Percentiles rank a stretch among this genome's conserved stretches.
These are phyloP conservation scores for Gymnosoma rotundatum DNA, from an alignment of 2,888 invertebrate genomes.

Conservation along the genomic window DNA sequence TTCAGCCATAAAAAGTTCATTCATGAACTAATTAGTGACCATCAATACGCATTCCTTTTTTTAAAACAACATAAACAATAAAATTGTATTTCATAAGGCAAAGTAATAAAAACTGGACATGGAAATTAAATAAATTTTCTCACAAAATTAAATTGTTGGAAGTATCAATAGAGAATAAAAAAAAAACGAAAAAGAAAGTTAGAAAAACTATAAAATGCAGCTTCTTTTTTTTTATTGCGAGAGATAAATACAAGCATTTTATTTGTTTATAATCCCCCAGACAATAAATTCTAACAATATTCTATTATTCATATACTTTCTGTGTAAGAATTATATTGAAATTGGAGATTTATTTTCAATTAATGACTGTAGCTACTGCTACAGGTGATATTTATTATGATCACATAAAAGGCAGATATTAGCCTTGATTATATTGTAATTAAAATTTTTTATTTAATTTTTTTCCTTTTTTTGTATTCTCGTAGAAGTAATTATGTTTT, in stretches of 20 bases:
- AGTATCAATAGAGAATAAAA: slow-evolving; percentile 22
- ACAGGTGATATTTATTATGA: neutral
- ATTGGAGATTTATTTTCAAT: slow-evolving; percentile 1
- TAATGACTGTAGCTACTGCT: neutral
- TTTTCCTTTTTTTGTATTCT: too few relatives aligned
- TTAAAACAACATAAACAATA: neutral
- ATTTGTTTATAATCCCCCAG: slow-evolving; percentile 24
- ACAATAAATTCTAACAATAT: slow-evolving; percentile 16
- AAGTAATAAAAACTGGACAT: slow-evolving; percentile 21
- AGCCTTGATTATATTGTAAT: slow-evolving; percentile 17
- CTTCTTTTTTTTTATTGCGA: slow-evolving; percentile 23
- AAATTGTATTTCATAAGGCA: slow-evolving; percentile 14
- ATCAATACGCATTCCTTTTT: slow-evolving; percentile 28
- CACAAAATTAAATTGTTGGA: slow-evolving; percentile 33
- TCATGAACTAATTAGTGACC: slow-evolving; percentile 52
- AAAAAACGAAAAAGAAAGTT: slow-evolving; percentile 16
- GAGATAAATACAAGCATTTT: slow-evolving; percentile 18
- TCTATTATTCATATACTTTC: neutral
- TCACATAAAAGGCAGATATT: neutral
- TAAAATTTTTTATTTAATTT: neutral
- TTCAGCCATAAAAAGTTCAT: slow-evolving; percentile 15
- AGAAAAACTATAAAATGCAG: slow-evolving; percentile 37
- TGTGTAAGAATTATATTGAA: neutral
- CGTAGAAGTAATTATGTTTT: too few relatives aligned
- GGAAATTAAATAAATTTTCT: slow-evolving; percentile 37